Evolutionary conservation across 2,797 vertebrate genomes (phyloP), one percentile per base, ranked within the genome.

Genomic region (Toxotes lorentzi): DNA sequence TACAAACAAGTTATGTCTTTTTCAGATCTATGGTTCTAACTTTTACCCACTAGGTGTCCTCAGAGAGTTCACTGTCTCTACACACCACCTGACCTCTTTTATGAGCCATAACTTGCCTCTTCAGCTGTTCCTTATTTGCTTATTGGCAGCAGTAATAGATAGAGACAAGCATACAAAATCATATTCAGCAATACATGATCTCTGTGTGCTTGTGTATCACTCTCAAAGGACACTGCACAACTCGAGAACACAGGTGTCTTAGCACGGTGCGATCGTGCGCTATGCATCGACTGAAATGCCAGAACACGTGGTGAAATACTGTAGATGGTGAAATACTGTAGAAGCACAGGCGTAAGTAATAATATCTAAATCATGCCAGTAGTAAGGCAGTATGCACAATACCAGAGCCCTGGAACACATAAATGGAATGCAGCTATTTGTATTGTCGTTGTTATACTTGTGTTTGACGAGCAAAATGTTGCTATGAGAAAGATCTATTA

Each of bases 1-100:
- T 24, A n/a, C 23, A 47, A 45, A 59, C 16, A 27, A 4, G 10
- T 2, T 17, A 14, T 59, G 23, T 3, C 51, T 14, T 34, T 24
- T 34, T 8, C 5, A 51, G 6, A 1, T 32, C 50, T 30, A 21
- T 21, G 50, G 23, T 16, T 57, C 3, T 16, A 34, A 0, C 24
- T 19, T 17, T 76, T 75, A n/a, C 1, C 57, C 66, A 71, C 57
- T 30, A 60, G 66, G 57, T 62, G 75, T 80, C 68, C 59, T 60
- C 34, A 7, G 40, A 69, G 60, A 70, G 73, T 10, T 16, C 8
- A 35, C 56, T 32, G n/a, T 43, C 38, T 23, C 53, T 7, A 8
- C 61, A 35, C 57, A 58, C 43, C 41, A 43, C 32, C 61, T 48
- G 61, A 30, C 54, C 11, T 38, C 23, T 27, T 27, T 56, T 34